These are phyloP conservation scores for Mastacembelus armatus DNA, from an alignment of 2,797 vertebrate genomes.

Conservation along the genomic window DNA sequence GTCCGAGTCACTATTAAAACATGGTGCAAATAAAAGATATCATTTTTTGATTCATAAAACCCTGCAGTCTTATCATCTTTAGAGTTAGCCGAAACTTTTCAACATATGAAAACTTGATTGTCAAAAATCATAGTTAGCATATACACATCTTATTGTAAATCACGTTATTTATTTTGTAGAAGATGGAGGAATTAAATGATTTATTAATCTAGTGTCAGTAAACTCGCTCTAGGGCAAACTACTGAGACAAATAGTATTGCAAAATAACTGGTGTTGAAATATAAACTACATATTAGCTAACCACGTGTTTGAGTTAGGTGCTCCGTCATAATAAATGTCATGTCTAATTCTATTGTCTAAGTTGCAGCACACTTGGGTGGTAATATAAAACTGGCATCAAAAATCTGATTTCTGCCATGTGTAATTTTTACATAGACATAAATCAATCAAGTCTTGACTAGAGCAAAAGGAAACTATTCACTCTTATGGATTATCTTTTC, in stretches of 20 bases:
- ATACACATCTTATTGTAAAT: too few species aligned
- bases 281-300: too few species aligned
- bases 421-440: not conserved
- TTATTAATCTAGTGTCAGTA: too few species aligned
- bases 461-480: not conserved
- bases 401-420: not conserved
- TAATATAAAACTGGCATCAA: not conserved
- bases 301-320: not conserved
- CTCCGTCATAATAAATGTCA: not conserved
- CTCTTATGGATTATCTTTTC: not conserved
- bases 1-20: not conserved
- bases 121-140: too few species aligned
- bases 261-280: too few species aligned
- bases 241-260: too few species aligned
- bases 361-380: not conserved
- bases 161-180: too few species aligned
- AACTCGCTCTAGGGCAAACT: too few species aligned
- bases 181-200: too few species aligned
- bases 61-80: not conserved
- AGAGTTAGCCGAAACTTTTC: not conserved
- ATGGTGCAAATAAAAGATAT: not conserved
- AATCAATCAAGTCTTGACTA: constrained; percentile 2
- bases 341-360: not conserved
- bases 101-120: not conserved
- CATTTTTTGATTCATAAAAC: not conserved